Evolutionary conservation across 2,888 invertebrate genomes (phyloP), one percentile per base, ranked within the genome.

Genomic region (Mactromeris polynyma): DNA sequence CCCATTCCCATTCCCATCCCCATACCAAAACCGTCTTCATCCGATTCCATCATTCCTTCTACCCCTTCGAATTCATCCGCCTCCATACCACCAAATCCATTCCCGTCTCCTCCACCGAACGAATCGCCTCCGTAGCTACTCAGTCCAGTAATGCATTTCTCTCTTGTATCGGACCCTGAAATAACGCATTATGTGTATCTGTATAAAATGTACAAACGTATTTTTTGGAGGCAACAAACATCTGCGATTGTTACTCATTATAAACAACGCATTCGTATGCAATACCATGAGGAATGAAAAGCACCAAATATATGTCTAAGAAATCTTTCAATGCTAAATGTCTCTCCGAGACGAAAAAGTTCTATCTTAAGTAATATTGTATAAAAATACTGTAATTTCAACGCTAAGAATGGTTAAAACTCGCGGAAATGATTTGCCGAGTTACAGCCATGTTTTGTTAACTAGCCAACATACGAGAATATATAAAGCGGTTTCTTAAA

Each of bases 131-230:
- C 83, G 7, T 19, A 26, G 19, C 87, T 84, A 19, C 26, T n/a
- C n/a, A 73, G 38, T 21, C 83, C 81, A 21, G 88, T 58, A 51
- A 91, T 73, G 46, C 91, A 91, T 83, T 90, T 87, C 42, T 82
- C 81, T 42, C 89, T 80, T 21, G 91, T 91, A n/a, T 91, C 91
- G 4, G 86, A 85, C 58, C 69, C 91, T 91, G 64, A 6, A 83
- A 82, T 33, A 7, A 58, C n/a, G n/a, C 21, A 58, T n/a, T 4
- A n/a, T 58, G n/a, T 21, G 19, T n/a, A n/a, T n/a, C n/a, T n/a
- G 19, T n/a, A 58, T 14, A 17, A 17, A 58, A 4, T 17, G n/a
- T 58, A 58, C 7, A 58, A 58, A n/a, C n/a, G 4, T 21, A 14
- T 7, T 14, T 4, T 17, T 21, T 21, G 54, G 54, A 58, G 11